Percentiles rank a stretch among this genome's conserved stretches.
Conservation (phyloP, 2,888 invertebrate species). For the Athetis lepigone region DNA sequence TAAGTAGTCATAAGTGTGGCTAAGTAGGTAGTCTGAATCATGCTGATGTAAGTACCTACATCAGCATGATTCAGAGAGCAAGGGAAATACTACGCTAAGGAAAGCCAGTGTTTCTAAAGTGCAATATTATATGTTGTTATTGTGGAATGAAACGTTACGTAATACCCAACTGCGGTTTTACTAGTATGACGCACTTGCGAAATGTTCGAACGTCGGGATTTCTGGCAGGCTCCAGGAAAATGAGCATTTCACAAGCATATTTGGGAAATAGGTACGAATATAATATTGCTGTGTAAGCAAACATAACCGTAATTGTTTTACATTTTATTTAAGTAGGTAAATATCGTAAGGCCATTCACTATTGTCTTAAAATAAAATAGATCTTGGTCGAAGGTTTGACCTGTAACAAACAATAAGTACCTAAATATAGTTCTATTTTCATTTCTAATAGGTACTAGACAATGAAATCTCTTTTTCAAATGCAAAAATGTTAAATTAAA, state of each 20-base stretch:
- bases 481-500: neutral
- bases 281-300: no score
- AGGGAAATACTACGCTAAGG: neutral
- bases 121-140: constrained; percentile 13
- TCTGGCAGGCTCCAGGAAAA: constrained; percentile 39
- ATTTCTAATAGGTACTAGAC: neutral
- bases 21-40: no score
- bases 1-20: no score
- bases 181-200: constrained; percentile 43
- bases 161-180: constrained; percentile 30
- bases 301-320: neutral
- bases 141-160: constrained; percentile 32
- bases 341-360: no score
- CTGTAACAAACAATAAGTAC: no score
- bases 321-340: no score
- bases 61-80: neutral
- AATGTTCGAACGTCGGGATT: constrained; percentile 31
- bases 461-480: neutral
- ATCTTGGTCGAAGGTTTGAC: neutral
- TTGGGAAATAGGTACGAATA: constrained; percentile 21
- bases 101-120: constrained; percentile 22
- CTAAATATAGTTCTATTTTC: no score
- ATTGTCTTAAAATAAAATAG: no score
- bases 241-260: neutral
- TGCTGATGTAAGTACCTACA: neutral